Conservation (phyloP, 2,888 invertebrate species). For the Lottia gigantea region DNA sequence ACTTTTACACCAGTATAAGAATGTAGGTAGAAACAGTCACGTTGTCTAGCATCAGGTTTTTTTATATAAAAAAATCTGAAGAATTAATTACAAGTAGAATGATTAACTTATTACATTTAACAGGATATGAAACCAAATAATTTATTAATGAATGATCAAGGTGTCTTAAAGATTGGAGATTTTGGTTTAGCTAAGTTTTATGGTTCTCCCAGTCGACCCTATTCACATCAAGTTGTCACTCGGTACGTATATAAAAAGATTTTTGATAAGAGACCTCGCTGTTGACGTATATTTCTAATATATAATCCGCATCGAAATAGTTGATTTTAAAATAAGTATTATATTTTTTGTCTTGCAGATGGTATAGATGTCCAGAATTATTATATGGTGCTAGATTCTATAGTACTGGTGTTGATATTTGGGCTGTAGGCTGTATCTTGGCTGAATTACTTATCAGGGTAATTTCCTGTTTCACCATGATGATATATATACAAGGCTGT, state of each 20-base stretch:
- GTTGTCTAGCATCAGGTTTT: too few relatives aligned
- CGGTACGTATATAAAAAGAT: conserved; percentile 70
- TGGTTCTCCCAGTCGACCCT: conserved; percentile 94
- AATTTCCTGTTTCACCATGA: conserved; percentile 21
- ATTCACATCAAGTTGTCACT: conserved; percentile 98
- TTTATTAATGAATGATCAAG: conserved; percentile 90
- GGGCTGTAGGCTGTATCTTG: conserved; percentile 98
- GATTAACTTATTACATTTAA: conserved; percentile 33
- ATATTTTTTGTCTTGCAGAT: conserved; percentile 49
- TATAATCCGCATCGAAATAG: too few relatives aligned
- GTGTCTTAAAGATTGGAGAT: conserved; percentile 96
- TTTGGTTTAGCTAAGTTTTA: conserved; percentile 98
- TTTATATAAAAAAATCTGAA: too few relatives aligned
- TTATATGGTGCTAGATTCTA: conserved; percentile 95
- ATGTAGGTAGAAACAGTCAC: background rate
- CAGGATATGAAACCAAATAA: conserved; percentile 98
- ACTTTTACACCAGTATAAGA: too few relatives aligned
- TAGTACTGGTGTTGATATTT: conserved; percentile 97
- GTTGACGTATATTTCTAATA: too few relatives aligned
- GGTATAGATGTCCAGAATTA: conserved; percentile 87
- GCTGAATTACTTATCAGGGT: conserved; percentile 82
- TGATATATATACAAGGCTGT: too few relatives aligned
- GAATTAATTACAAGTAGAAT: too few relatives aligned
- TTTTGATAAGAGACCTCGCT: too few relatives aligned
- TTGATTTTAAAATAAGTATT: too few relatives aligned